A percentile compares a stretch with the other conserved stretches of the same genome.
Evolutionary conservation across 2,797 vertebrate genomes (phyloP).

Genomic region (Anguilla pacifica): DNA sequence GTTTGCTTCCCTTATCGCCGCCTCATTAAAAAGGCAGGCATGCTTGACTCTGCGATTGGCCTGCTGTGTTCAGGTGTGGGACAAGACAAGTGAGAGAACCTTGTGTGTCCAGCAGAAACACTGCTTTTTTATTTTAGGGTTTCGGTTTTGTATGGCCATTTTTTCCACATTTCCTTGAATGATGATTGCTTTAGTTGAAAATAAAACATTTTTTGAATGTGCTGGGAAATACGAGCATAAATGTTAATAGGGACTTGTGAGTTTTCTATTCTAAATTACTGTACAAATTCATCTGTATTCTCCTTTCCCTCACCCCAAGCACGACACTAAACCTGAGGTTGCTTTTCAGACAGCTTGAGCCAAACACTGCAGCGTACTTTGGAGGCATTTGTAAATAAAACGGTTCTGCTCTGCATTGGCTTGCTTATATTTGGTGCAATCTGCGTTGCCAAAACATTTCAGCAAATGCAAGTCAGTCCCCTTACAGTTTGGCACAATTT

Average conservation of each 20-base stretch:
- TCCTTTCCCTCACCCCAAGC: background rate
- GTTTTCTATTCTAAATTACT: background rate
- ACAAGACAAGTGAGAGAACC: background rate
- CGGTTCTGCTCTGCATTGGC: background rate
- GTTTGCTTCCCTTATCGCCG: background rate
- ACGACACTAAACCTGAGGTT: background rate
- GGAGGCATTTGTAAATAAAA: background rate
- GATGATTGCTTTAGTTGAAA: background rate
- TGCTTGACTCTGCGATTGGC: background rate
- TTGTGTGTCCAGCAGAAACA: background rate
- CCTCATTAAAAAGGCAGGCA: background rate
- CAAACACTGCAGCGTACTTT: background rate
- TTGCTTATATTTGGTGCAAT: background rate
- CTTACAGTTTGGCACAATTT: background rate
- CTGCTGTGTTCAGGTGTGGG: background rate
- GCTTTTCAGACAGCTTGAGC: background rate
- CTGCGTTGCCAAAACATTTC: background rate
- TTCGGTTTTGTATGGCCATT: background rate
- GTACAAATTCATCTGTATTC: background rate
- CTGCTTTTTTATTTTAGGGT: constrained; percentile 6
- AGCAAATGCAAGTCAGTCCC: background rate
- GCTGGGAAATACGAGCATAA: background rate
- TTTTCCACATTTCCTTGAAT: background rate
- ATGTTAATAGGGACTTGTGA: background rate
- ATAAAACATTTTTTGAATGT: background rate